A percentile compares a stretch with the other conserved stretches of the same genome.
These are phyloP conservation scores for Engystomops pustulosus DNA, from an alignment of 2,113 vertebrate species.

Conservation along the genomic window DNA sequence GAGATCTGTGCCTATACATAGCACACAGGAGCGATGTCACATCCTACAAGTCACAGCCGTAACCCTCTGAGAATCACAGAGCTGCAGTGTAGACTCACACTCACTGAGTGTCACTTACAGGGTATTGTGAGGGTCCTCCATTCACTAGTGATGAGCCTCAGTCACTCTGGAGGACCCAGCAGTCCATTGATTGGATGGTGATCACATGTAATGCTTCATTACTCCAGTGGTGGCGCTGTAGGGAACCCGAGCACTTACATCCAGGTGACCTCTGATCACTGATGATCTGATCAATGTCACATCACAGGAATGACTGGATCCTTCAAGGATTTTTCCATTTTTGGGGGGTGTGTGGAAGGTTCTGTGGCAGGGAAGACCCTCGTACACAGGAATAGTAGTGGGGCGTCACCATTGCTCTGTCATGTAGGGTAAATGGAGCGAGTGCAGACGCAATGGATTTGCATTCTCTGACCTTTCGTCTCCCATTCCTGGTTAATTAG, in stretches of 20 bases:
- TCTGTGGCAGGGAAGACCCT: neutral
- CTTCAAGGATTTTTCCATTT: no score
- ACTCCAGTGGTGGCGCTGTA: neutral
- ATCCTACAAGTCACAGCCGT: neutral
- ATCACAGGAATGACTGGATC: no score
- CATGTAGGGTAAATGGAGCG: neutral
- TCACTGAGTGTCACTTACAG: no score
- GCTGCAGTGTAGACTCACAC: no score
- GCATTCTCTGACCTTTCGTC: conserved; percentile 3
- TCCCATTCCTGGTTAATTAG: neutral
- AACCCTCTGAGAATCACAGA: neutral
- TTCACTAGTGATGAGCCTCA: neutral
- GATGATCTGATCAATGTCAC: no score
- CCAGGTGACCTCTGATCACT: neutral
- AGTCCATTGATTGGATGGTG: neutral
- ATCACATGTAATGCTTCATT: neutral
- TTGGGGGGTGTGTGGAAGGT: neutral
- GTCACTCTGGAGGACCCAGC: neutral
- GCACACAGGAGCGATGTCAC: neutral
- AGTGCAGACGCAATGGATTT: neutral
- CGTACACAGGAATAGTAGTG: neutral
- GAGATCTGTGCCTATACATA: neutral
- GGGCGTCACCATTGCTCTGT: neutral
- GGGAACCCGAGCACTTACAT: neutral
- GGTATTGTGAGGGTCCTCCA: neutral